These are phyloP conservation scores for Cancer borealis DNA, from an alignment of 2,888 invertebrate genomes.

Conservation along the genomic window DNA sequence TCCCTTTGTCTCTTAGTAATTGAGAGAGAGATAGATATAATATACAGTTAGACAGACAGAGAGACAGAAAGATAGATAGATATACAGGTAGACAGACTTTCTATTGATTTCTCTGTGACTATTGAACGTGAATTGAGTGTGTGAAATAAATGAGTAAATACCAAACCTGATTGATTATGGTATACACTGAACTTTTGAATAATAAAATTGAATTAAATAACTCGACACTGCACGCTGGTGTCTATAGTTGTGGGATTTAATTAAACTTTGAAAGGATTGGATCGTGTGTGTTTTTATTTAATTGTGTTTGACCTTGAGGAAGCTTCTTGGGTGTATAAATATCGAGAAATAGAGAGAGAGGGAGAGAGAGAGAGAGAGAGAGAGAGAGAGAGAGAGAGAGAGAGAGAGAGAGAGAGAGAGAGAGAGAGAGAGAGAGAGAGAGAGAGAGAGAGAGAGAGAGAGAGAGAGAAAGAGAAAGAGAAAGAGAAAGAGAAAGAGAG, in stretches of 20 bases:
- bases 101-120: background rate
- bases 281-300: background rate
- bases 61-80: background rate
- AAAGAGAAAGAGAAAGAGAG: too few relatives aligned
- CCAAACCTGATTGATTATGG: background rate
- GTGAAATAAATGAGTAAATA: background rate
- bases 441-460: too few relatives aligned
- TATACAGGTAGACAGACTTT: background rate
- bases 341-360: background rate
- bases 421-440: background rate
- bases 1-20: too few relatives aligned
- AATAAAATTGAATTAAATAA: background rate
- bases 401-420: constrained; percentile 29
- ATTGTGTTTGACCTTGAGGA: background rate
- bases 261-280: background rate
- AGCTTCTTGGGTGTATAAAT: too few relatives aligned
- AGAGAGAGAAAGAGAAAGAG: too few relatives aligned
- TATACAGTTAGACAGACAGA: background rate
- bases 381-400: constrained; percentile 39
- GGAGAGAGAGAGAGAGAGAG: too few relatives aligned
- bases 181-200: background rate
- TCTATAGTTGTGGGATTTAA: background rate
- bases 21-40: background rate
- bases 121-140: background rate
- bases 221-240: background rate